A percentile compares a stretch with the other conserved stretches of the same genome.
Conservation (phyloP, 2,797 vertebrate genomes). For the Emys orbicularis region DNA sequence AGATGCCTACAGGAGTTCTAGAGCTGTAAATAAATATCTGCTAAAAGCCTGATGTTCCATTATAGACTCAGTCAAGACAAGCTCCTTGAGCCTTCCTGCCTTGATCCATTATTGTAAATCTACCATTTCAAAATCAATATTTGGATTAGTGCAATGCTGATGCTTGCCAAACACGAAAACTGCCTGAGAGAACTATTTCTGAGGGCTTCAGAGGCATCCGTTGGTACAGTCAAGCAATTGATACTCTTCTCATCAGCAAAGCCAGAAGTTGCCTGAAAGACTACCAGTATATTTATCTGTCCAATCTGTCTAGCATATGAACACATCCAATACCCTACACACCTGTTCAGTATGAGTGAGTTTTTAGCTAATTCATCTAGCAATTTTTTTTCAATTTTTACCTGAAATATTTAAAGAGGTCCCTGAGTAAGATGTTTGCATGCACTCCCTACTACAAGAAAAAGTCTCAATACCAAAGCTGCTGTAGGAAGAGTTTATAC, state of each 20-base stretch:
- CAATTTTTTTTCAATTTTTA: not conserved
- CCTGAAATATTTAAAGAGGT: not conserved
- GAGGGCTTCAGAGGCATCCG: not conserved
- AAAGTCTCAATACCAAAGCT: not conserved
- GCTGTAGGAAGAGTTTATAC: not conserved
- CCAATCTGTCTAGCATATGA: not conserved
- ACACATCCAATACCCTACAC: not conserved
- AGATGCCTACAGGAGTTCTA: not conserved
- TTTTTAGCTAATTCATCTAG: slow-evolving; percentile 18
- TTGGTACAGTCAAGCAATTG: slow-evolving; percentile 1
- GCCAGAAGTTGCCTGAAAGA: slow-evolving; percentile 9
- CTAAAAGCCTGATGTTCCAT: not conserved
- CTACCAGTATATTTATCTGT: not conserved
- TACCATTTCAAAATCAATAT: slow-evolving; percentile 14
- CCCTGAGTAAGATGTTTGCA: not conserved
- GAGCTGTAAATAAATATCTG: not conserved
- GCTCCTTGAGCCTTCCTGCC: not conserved
- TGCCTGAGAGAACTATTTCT: not conserved
- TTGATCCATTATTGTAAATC: not conserved
- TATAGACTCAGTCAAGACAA: not conserved
- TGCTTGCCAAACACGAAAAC: not conserved
- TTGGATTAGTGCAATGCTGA: not conserved
- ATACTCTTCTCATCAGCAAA: not conserved
- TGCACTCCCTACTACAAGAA: not conserved
- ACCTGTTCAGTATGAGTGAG: not conserved